These are phyloP conservation scores for Malacoraja senta DNA, from an alignment of 2,797 vertebrate genomes.

Conservation along the genomic window DNA sequence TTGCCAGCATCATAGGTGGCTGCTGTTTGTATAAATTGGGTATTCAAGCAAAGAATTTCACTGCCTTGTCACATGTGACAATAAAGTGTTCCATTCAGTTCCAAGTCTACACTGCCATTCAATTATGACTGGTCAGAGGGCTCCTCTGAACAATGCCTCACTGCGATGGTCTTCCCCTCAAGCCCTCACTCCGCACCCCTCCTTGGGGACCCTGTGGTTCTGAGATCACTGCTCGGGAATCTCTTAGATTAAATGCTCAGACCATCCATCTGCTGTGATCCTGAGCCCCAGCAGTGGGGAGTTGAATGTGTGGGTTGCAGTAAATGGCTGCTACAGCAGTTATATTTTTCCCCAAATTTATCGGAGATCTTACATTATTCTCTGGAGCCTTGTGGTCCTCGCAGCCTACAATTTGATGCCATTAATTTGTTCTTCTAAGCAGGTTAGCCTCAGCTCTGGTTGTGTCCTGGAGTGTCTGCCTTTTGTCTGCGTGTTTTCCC, in stretches of 20 bases:
- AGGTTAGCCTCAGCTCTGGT: background rate
- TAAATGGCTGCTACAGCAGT: background rate
- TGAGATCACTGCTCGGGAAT: background rate
- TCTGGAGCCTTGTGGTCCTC: background rate
- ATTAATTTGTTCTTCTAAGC: background rate
- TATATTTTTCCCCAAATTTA: too few relatives aligned
- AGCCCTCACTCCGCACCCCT: too few relatives aligned
- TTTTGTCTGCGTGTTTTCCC: slow-evolving; percentile 3
- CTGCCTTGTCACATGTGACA: too few relatives aligned
- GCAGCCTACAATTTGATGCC: background rate
- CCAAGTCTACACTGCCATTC: too few relatives aligned
- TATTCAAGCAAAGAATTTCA: too few relatives aligned
- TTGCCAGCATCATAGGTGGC: too few relatives aligned
- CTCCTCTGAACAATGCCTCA: too few relatives aligned
- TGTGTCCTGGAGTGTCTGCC: background rate
- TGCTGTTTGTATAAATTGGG: too few relatives aligned
- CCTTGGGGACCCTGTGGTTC: background rate
- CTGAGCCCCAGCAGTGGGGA: background rate
- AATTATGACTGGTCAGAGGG: too few relatives aligned
- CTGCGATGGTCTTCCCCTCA: too few relatives aligned
- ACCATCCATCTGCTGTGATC: background rate
- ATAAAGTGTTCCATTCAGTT: too few relatives aligned
- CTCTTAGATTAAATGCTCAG: background rate
- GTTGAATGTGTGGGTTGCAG: background rate
- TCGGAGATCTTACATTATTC: background rate